Evolutionary conservation across 1,140 invertebrate species (phyloP), one percentile per base, ranked within the genome.

Genomic region (Dreissena rostriformis): DNA sequence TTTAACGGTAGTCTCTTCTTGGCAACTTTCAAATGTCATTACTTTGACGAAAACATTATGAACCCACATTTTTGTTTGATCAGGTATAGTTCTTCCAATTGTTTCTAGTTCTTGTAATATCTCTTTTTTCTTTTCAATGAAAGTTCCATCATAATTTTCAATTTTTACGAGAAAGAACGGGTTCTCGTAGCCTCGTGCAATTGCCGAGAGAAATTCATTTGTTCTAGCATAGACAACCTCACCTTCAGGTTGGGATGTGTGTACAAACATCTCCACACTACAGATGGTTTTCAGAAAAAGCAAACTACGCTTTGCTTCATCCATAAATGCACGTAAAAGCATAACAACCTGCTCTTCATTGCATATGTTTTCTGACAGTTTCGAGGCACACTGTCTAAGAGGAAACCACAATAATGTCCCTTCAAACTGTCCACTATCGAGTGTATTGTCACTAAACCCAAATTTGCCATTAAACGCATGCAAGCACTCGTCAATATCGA

Each of bases 391-490:
- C 14, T 78, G 65, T 53, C 90, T 63, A 22, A 91, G 71, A 5
- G 88, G 89, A 74, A 91, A 88, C 86, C 91, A 87, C 57, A 91
- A 90, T 52, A 91, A 26, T 2, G 91, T 90, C 0, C 90, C 90
- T 22, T 82, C 72, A 72, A 83, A 91, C 22, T 67, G 55, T 53
- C 89, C 88, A 19, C 55, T 39, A 4, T 53, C 39, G 0, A 82
- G 24, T 51, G 57, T 65, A 24, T 52, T 15, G 22, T 65, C 51
- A 1, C 39, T 10, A 26, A 82, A 73, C 22, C 79, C 79, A 72
- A 82, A 74, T 10, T 19, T 39, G 24, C 28, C 57, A 14, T 26
- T 24, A n/a, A 82, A 66, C 11, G 67, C 49, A 17, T 52, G 11
- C 19, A 73, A 19, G 22, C 26, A 65, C 26, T 73, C 70, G 0